Conservation (phyloP, 2,888 invertebrate species). For the Hirtodrosophila cameraria region DNA sequence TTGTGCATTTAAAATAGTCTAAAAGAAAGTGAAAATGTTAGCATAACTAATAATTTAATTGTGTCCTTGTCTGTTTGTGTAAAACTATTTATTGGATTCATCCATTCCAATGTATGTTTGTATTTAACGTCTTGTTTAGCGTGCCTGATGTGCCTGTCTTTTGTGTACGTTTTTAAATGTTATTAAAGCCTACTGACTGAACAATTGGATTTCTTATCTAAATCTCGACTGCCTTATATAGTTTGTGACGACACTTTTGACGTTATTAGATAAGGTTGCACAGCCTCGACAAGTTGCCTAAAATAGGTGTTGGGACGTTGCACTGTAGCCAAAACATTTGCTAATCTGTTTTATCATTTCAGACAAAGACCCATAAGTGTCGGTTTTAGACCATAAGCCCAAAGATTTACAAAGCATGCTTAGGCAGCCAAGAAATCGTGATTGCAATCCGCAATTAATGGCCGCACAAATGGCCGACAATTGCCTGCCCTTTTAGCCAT, state of each 20-base stretch:
- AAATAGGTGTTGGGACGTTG: conserved; percentile 20
- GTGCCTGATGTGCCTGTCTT: conserved; percentile 40
- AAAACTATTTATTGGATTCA: conserved; percentile 16
- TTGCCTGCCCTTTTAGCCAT: conserved; percentile 3
- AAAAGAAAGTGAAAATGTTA: too few relatives aligned
- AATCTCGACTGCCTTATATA: conserved; percentile 3
- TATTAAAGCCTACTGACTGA: conserved; percentile 48
- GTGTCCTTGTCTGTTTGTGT: conserved; percentile 1
- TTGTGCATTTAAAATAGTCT: too few relatives aligned
- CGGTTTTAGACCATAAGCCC: conserved; percentile 3
- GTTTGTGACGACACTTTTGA: conserved; percentile 31
- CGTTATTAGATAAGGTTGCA: conserved; percentile 29
- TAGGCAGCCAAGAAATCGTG: neutral
- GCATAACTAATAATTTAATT: too few relatives aligned
- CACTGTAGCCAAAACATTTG: conserved; percentile 8
- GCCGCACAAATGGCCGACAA: conserved; percentile 22
- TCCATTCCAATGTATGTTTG: conserved; percentile 30
- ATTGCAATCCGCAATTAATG: conserved; percentile 26
- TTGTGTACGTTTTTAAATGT: conserved; percentile 17
- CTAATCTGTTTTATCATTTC: conserved; percentile 16
- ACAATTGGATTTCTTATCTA: conserved; percentile 23
- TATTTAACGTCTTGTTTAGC: conserved; percentile 23
- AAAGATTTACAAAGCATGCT: conserved; percentile 21
- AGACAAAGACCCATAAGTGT: conserved; percentile 7
- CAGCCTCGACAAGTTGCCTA: conserved; percentile 9